Evolutionary conservation across 2,888 invertebrate genomes (phyloP).

Genomic region (Timema cristinae): DNA sequence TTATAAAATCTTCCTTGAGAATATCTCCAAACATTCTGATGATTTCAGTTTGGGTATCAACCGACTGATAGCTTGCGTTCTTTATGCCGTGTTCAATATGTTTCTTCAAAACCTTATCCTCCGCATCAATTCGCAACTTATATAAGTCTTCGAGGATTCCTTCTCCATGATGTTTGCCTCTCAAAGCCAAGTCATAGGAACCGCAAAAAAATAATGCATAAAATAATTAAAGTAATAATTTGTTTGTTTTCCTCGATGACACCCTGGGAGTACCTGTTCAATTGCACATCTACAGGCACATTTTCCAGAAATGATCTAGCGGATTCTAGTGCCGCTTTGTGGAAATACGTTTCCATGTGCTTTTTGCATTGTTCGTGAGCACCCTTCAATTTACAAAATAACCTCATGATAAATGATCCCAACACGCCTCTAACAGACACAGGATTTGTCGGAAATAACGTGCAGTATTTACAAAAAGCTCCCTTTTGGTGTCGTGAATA

Average conservation of each 20-base stretch:
- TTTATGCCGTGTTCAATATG: slow-evolving; percentile 36
- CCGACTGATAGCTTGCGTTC: slow-evolving; percentile 38
- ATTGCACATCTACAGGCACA: slow-evolving; percentile 32
- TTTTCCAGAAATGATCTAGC: slow-evolving; percentile 36
- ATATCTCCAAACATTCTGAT: slow-evolving; percentile 36
- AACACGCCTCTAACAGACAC: slow-evolving; percentile 33
- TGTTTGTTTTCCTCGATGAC: slow-evolving; percentile 30
- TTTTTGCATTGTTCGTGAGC: slow-evolving; percentile 35
- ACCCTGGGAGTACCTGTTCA: slow-evolving; percentile 27
- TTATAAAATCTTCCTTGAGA: slow-evolving; percentile 26
- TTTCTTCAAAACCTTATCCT: slow-evolving; percentile 35
- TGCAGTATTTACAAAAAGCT: slow-evolving; percentile 35
- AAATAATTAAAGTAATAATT: slow-evolving; percentile 33
- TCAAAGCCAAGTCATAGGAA: slow-evolving; percentile 18
- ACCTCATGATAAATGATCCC: slow-evolving; percentile 36
- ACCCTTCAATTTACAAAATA: slow-evolving; percentile 36
- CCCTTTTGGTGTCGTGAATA: slow-evolving; percentile 32
- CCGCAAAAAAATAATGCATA: slow-evolving; percentile 20
- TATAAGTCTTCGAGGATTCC: slow-evolving; percentile 35
- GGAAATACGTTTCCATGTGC: slow-evolving; percentile 34
- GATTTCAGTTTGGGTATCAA: slow-evolving; percentile 40
- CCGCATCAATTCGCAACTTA: slow-evolving; percentile 35
- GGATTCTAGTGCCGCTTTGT: slow-evolving; percentile 34
- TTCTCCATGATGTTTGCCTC: slow-evolving; percentile 29
- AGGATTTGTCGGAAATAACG: slow-evolving; percentile 34